Percentiles rank a stretch among this genome's conserved stretches.
Conservation (phyloP, 2,888 invertebrate species). For the Homarus gammarus region DNA sequence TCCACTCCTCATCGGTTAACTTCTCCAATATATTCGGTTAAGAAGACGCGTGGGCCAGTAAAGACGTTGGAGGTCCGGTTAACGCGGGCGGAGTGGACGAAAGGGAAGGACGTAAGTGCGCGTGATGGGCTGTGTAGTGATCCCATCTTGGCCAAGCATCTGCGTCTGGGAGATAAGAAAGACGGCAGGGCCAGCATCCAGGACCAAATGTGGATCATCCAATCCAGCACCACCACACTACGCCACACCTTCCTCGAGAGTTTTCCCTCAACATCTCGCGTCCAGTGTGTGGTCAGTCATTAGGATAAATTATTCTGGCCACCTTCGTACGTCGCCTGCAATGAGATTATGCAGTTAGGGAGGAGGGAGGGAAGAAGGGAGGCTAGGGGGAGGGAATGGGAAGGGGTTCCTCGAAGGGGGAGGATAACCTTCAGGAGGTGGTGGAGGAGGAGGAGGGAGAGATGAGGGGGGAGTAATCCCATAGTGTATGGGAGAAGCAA, state of each 20-base stretch:
- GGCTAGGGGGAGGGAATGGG: background rate
- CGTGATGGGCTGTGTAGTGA: background rate
- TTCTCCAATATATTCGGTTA: conserved; percentile 3
- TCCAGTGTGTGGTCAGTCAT: conserved; percentile 30
- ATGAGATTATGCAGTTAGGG: conserved; percentile 43
- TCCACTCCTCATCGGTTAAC: background rate
- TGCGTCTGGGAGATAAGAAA: background rate
- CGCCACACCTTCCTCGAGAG: conserved; percentile 8
- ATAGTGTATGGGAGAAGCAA: background rate
- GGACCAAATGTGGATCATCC: background rate
- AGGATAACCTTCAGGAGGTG: background rate
- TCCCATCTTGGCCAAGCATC: background rate
- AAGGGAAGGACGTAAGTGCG: background rate
- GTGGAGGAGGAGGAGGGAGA: background rate
- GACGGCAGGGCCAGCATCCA: background rate
- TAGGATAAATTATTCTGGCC: conserved; percentile 41
- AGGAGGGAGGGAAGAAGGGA: background rate
- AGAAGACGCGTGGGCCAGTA: background rate
- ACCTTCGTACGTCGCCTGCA: conserved; percentile 42
- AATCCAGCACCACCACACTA: background rate
- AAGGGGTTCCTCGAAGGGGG: conserved; percentile 23
- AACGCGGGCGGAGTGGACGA: conserved; percentile 4
- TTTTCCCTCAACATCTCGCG: background rate
- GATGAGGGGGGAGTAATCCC: background rate
- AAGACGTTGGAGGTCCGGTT: background rate